These are phyloP conservation scores for Sinotaia quadrata DNA, from an alignment of 2,888 invertebrate species.

Conservation along the genomic window DNA sequence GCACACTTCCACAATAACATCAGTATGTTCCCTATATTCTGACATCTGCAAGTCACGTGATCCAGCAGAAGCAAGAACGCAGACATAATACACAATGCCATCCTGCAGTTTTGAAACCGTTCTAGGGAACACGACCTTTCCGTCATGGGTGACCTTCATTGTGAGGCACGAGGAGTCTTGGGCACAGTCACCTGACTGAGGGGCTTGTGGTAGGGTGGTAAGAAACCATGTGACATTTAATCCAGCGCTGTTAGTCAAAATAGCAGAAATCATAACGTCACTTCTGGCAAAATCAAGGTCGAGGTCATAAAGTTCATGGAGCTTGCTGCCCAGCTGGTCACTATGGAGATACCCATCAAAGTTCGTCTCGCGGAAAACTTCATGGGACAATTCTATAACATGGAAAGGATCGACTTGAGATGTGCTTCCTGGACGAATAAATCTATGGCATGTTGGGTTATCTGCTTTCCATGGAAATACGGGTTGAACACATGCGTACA, in stretches of 20 bases:
- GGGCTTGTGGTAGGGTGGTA: neutral
- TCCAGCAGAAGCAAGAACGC: neutral
- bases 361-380: neutral
- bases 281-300: constrained; percentile 17
- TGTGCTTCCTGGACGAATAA: neutral
- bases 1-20: neutral
- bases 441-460: neutral
- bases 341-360: neutral
- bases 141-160: neutral
- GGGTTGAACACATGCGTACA: constrained; percentile 8
- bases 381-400: constrained; percentile 10
- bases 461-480: constrained; percentile 1
- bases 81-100: constrained; percentile 7
- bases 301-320: constrained; percentile 18
- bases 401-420: neutral
- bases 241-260: neutral
- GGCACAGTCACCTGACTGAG: neutral
- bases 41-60: no score
- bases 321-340: constrained; percentile 9
- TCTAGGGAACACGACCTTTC: constrained; percentile 9
- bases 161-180: constrained; percentile 1
- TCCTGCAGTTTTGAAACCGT: neutral
- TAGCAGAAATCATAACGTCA: constrained; percentile 17
- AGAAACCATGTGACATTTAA: constrained; percentile 24
- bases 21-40: no score